These are phyloP conservation scores for Lutraria rhynchaena DNA, from an alignment of 1,140 invertebrate species.

Conservation along the genomic window DNA sequence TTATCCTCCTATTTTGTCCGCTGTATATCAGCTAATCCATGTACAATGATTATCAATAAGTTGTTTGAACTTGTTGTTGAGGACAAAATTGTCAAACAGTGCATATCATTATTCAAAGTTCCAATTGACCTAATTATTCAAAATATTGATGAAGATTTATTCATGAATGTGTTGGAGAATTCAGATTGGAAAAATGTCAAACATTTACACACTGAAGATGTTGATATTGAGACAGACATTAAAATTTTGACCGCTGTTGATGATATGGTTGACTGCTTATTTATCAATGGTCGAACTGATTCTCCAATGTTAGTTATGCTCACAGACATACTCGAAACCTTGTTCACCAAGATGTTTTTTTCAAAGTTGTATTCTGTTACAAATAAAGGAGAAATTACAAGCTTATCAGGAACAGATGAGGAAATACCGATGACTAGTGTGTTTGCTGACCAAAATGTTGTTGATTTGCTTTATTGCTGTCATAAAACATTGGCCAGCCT, in stretches of 20 bases:
- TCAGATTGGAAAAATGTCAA: too few relatives aligned
- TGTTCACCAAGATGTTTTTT: too few relatives aligned
- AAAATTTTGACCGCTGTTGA: neutral
- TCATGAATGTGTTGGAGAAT: neutral
- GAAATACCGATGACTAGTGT: too few relatives aligned
- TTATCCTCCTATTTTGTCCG: constrained; percentile 1
- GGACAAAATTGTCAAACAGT: neutral
- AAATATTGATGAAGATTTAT: neutral
- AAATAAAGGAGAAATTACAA: too few relatives aligned
- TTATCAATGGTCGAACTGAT: too few relatives aligned
- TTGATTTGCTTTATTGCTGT: neutral
- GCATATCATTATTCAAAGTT: constrained; percentile 3
- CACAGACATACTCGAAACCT: too few relatives aligned
- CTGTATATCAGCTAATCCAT: constrained; percentile 11
- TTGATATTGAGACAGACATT: neutral
- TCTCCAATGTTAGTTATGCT: too few relatives aligned
- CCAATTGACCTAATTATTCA: neutral
- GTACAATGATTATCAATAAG: neutral
- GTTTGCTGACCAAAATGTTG: too few relatives aligned
- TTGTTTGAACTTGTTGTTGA: neutral
- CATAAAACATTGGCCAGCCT: neutral
- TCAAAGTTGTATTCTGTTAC: too few relatives aligned
- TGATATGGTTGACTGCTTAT: too few relatives aligned
- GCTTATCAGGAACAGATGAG: too few relatives aligned
- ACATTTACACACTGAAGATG: neutral